Base-by-base conservation (phyloP, 1,140 invertebrate species). In the Phenacoccus solenopsis region DNA sequence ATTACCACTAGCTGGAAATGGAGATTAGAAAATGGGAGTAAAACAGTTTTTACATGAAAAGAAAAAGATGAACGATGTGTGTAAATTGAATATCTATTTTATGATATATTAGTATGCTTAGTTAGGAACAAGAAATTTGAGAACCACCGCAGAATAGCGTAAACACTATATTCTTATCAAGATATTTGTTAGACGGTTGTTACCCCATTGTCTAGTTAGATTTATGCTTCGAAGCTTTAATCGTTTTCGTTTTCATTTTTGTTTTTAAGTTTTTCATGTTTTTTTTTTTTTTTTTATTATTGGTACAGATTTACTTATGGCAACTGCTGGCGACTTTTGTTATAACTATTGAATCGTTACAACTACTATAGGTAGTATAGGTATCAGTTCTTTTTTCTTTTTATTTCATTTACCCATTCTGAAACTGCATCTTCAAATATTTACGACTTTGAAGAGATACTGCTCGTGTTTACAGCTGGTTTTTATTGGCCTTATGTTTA, bases 61-160 rank as follows among this genome's bases (percentile, higher is more conserved):
- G n/a, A n/a, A n/a, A n/a, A n/a, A n/a, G n/a, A n/a, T n/a, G n/a
- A n/a, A n/a, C n/a, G n/a, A n/a, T n/a, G n/a, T n/a, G n/a, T n/a
- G n/a, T n/a, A n/a, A n/a, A n/a, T n/a, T n/a, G n/a, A n/a, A n/a
- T n/a, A n/a, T n/a, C n/a, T n/a, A n/a, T n/a, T n/a, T n/a, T n/a
- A n/a, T n/a, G n/a, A n/a, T n/a, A n/a, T n/a, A n/a, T n/a, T n/a
- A n/a, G n/a, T n/a, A n/a, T n/a, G n/a, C n/a, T n/a, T n/a, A n/a
- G n/a, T n/a, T n/a, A n/a, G n/a, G n/a, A n/a, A n/a, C n/a, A 25
- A 64, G 59, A 64, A 64, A 64, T 49, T 49, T 64, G 59, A 64
- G 59, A 64, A 64, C 59, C 59, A 64, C 25, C 59, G 59, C 25
- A n/a, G 16, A 49, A 49, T n/a, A n/a, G 38, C 38, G 3, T 49